Conservation (phyloP, 1,140 invertebrate genomes). For the Babylonia areolata region DNA sequence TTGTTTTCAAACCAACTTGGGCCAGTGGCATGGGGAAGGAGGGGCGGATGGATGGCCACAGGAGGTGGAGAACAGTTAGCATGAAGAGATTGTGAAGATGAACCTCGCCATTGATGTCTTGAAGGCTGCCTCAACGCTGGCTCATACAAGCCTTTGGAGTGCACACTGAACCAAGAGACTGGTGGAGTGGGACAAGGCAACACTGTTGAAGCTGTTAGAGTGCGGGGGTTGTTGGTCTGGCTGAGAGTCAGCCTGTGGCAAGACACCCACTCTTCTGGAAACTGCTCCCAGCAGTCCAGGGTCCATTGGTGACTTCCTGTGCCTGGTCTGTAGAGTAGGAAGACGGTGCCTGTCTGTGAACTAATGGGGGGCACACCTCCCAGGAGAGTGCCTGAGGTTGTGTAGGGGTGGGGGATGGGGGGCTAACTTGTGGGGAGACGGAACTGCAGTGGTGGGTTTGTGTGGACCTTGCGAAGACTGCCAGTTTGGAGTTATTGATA, state of each 20-base stretch:
- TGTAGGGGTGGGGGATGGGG: background rate
- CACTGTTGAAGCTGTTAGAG: no score
- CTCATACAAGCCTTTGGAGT: no score
- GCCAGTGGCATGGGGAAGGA: background rate
- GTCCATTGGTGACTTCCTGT: background rate
- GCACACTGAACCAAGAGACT: no score
- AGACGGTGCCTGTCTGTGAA: background rate
- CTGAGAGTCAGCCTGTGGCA: no score
- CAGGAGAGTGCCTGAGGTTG: background rate
- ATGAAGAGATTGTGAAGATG: background rate
- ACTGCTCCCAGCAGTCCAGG: background rate
- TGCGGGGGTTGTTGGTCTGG: no score
- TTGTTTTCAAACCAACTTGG: background rate
- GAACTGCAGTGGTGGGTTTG: background rate
- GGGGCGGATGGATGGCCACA: no score
- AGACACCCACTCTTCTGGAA: no score
- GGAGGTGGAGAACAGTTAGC: background rate
- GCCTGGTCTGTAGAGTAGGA: background rate
- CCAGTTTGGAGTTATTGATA: background rate
- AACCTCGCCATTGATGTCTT: background rate
- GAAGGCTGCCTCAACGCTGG: no score
- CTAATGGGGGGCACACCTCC: background rate
- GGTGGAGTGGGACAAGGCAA: no score
- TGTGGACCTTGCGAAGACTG: background rate
- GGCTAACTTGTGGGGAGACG: no score